Evolutionary conservation across 2,888 invertebrate genomes (phyloP), one percentile per base, ranked within the genome.

Genomic region (Subacronicta megacephala): DNA sequence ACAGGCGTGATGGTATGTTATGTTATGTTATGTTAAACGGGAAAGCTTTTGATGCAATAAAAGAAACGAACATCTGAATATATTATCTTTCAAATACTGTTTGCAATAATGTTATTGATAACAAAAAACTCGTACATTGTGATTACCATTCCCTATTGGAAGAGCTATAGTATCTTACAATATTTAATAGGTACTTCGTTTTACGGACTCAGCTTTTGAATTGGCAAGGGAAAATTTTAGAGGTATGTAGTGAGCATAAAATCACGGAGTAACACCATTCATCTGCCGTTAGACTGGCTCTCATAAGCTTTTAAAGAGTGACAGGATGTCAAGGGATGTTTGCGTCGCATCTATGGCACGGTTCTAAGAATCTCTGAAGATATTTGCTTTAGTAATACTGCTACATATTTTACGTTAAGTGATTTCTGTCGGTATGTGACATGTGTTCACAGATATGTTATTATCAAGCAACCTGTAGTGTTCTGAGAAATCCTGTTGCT

Each of bases 271-370:
- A 23, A 55, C 38, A 33, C 44, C 29, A 31, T 50, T 52, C 63
- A 53, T 73, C 69, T 69, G 16, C 31, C 50, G 45, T 38, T 41
- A 43, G 52, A 69, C 54, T 52, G 31, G 46, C 37, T 69, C 37
- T 18, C 46, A 55, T 20, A 44, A 18, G n/a, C n/a, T n/a, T 72
- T 58, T 72, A 57, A 68, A 50, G 58, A 36, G 29, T 53, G 37
- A 42, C 55, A 62, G 55, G 56, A 54, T 68, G 51, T 46, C 57
- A 37, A 53, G 40, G 62, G 55, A 60, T 68, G 41, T 62, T 57
- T 52, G 54, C 36, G 26, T 35, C 16, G 35, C 18, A 16, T 41
- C 18, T 12, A 7, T 50, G 42, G 43, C 44, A 53, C 45, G 33
- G 31, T 56, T 61, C 53, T 35, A n/a, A 45, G 64, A 52, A 62